Conservation (phyloP, 1,140 invertebrate genomes). For the Drosophila navojoa region DNA sequence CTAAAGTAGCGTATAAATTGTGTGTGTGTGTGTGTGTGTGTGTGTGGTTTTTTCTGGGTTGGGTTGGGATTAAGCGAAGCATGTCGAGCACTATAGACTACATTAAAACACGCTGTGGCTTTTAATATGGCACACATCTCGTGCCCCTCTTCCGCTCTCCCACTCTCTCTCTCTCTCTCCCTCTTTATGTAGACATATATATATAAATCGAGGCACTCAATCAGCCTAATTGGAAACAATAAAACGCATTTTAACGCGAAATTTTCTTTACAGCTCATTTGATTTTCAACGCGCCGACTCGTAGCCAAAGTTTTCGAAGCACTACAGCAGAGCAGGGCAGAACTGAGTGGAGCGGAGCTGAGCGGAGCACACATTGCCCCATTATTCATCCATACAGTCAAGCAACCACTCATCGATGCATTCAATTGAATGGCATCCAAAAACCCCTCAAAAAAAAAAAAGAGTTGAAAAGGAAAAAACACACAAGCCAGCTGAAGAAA, state of each 20-base stretch:
- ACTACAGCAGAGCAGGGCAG: not conserved
- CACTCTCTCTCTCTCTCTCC: too few species aligned
- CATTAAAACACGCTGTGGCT: not conserved
- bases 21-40: not conserved
- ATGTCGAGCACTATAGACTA: constrained; percentile 32
- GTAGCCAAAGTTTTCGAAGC: not conserved
- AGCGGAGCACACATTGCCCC: constrained; percentile 19
- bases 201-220: constrained; percentile 48
- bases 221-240: constrained; percentile 75
- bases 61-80: constrained; percentile 61
- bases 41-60: constrained; percentile 27
- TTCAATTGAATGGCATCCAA: constrained; percentile 9
- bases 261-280: constrained; percentile 75
- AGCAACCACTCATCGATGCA: constrained; percentile 8
- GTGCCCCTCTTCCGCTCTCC: too few species aligned
- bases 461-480: not conserved
- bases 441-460: not conserved
- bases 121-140: not conserved
- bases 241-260: constrained; percentile 77
- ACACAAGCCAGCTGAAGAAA: not conserved
- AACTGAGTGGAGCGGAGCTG: too few species aligned
- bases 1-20: constrained; percentile 68
- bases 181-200: too few species aligned
- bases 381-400: constrained; percentile 35
- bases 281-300: constrained; percentile 45